Percentiles rank a stretch among this genome's conserved stretches.
phyloP scores from a whole-genome alignment of 2,797 vertebrate species.

The Mallotus villosus region DNA sequence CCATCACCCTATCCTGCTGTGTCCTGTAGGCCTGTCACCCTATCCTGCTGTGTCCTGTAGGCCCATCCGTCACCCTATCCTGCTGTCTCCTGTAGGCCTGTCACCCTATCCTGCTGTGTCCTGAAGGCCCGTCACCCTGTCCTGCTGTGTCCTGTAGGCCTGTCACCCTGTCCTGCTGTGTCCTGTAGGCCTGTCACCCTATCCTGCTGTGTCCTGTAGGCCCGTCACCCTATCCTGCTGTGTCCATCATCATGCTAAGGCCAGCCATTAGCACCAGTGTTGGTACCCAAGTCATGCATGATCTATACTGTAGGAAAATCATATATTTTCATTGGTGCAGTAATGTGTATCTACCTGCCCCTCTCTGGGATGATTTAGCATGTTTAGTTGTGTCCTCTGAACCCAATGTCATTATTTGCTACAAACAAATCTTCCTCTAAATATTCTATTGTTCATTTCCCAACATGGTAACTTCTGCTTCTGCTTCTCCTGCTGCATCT shows the following conservation, averaged over 20 bases:
- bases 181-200: no score
- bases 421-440: background rate
- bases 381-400: constrained; percentile 6
- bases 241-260: background rate
- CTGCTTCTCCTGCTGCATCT: constrained; percentile 3
- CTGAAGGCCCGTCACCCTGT: no score
- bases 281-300: background rate
- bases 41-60: background rate
- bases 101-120: background rate
- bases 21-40: constrained; percentile 73
- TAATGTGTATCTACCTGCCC: constrained; percentile 13
- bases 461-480: constrained; percentile 26
- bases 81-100: constrained; percentile 85
- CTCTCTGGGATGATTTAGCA: constrained; percentile 20
- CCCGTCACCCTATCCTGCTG: background rate
- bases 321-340: constrained; percentile 36
- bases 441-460: background rate
- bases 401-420: background rate
- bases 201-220: constrained; percentile 90
- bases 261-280: background rate
- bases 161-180: background rate
- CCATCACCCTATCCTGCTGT: no score
- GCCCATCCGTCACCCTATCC: no score
- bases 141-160: constrained; percentile 88
- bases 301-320: background rate